These are phyloP conservation scores for Rotaria magnacalcarata DNA, from an alignment of 2,888 invertebrate species.

Conservation along the genomic window DNA sequence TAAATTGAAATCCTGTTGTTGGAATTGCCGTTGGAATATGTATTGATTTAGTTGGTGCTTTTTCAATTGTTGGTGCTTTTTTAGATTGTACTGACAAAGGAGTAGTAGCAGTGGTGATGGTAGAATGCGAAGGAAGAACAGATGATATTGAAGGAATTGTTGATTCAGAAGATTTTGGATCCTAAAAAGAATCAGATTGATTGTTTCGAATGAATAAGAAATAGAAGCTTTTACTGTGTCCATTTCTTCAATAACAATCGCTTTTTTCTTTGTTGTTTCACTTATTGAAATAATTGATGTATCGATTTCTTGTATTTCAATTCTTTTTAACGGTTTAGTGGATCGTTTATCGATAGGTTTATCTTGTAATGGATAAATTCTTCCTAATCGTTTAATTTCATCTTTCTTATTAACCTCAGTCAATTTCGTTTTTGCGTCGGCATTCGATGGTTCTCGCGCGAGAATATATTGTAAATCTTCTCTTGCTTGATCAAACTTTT, in stretches of 20 bases:
- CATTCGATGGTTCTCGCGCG: constrained; percentile 33
- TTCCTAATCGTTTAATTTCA: constrained; percentile 37
- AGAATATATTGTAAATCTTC: constrained; percentile 40
- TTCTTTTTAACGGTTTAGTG: constrained; percentile 38
- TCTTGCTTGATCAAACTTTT: constrained; percentile 38
- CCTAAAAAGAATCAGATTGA: neutral
- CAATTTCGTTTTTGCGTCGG: constrained; percentile 36
- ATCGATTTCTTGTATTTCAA: constrained; percentile 43
- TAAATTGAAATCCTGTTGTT: constrained; percentile 42
- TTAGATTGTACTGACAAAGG: neutral
- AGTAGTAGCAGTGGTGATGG: neutral
- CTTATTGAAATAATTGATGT: neutral
- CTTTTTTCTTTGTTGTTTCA: constrained; percentile 3
- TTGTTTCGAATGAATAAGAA: neutral
- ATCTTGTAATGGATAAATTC: constrained; percentile 38
- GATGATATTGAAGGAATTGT: neutral
- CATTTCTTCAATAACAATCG: neutral
- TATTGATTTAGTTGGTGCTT: neutral
- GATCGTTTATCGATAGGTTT: constrained; percentile 39
- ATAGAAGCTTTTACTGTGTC: neutral
- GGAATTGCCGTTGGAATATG: constrained; percentile 39
- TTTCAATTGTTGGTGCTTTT: neutral
- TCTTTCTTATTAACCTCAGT: constrained; percentile 29
- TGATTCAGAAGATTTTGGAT: neutral
- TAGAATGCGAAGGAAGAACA: neutral